These are phyloP conservation scores for Tribolium madens DNA, from an alignment of 1,140 invertebrate species.

Conservation along the genomic window DNA sequence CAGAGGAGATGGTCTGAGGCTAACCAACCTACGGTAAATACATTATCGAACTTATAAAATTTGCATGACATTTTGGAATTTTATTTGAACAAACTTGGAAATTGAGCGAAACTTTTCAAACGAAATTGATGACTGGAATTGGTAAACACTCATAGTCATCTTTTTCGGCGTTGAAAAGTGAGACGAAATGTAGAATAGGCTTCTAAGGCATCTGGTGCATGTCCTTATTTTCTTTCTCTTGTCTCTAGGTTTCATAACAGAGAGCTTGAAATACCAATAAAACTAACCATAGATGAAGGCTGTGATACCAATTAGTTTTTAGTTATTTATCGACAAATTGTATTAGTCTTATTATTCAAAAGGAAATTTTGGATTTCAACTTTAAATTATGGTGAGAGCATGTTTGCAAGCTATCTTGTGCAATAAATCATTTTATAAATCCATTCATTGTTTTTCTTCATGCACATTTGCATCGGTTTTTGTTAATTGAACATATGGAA, in stretches of 20 bases:
- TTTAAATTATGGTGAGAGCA: conserved; percentile 55
- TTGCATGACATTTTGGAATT: not conserved
- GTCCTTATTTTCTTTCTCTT: conserved; percentile 30
- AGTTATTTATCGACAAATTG: conserved; percentile 46
- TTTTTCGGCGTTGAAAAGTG: not conserved
- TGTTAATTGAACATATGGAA: too few species aligned
- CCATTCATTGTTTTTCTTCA: conserved; percentile 31
- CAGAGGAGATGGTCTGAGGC: conserved; percentile 63
- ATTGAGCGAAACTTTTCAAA: conserved; percentile 15
- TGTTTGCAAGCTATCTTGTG: conserved; percentile 37
- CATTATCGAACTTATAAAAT: not conserved
- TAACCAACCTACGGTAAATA: conserved; percentile 61
- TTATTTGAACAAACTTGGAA: not conserved
- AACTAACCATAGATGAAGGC: conserved; percentile 55
- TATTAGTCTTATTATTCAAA: conserved; percentile 50
- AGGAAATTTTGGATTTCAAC: conserved; percentile 50
- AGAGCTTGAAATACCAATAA: conserved; percentile 50
- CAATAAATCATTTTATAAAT: conserved; percentile 11
- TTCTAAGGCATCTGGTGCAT: not conserved
- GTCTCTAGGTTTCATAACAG: conserved; percentile 54
- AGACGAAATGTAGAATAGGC: not conserved
- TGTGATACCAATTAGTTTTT: conserved; percentile 53
- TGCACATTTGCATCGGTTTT: not conserved
- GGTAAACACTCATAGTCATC: not conserved
- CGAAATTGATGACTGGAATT: not conserved